Conservation (phyloP, 2,797 vertebrate genomes). For the Mastacembelus armatus region DNA sequence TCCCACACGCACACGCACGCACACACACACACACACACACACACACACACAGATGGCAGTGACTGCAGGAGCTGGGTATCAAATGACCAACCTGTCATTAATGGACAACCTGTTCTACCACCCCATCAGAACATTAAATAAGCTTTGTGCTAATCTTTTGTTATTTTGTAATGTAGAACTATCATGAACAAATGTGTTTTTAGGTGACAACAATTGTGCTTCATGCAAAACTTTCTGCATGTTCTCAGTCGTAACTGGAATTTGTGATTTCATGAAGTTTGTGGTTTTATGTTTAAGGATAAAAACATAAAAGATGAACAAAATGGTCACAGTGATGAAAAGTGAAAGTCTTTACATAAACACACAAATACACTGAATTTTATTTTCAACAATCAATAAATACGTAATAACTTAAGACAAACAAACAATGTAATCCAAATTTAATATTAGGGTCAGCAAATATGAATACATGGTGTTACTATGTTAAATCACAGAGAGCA, state of each 20-base stretch:
- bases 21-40: too few relatives aligned
- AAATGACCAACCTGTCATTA: neutral
- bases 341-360: conserved; percentile 11
- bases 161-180: too few relatives aligned
- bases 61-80: neutral
- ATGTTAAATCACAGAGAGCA: neutral
- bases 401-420: conserved; percentile 58
- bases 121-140: too few relatives aligned
- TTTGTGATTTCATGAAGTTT: too few relatives aligned
- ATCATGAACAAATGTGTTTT: too few relatives aligned
- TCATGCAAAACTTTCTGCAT: too few relatives aligned
- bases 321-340: neutral
- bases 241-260: too few relatives aligned
- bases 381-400: conserved; percentile 44
- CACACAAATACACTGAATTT: conserved; percentile 12
- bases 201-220: too few relatives aligned
- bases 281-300: conserved; percentile 8
- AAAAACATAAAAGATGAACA: conserved; percentile 6
- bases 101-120: neutral
- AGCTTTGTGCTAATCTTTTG: too few relatives aligned
- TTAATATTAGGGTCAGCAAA: conserved; percentile 40
- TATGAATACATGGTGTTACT: neutral
- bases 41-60: too few relatives aligned
- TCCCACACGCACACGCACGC: too few relatives aligned
- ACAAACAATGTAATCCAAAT: conserved; percentile 32